A percentile compares a stretch with the other conserved stretches of the same genome.
Evolutionary conservation across 2,113 vertebrate genomes (phyloP).

Genomic region (Elephantulus edwardii): DNA sequence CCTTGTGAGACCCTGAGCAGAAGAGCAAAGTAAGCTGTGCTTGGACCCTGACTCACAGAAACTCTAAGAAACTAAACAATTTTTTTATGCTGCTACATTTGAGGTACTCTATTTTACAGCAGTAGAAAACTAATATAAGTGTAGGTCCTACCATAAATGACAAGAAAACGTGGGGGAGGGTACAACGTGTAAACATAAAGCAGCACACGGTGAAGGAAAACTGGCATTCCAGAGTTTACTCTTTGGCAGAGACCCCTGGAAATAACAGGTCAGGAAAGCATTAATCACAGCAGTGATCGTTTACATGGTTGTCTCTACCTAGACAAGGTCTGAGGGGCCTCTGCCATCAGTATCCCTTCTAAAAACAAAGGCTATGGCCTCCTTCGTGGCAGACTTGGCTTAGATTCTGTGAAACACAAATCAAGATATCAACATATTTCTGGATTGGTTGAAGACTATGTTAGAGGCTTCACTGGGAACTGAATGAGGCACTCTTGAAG

Average conservation of each 20-base stretch:
- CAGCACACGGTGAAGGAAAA: background rate
- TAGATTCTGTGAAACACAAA: background rate
- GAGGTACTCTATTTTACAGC: background rate
- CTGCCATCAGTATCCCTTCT: background rate
- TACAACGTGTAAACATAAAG: background rate
- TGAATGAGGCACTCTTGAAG: background rate
- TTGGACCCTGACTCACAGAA: background rate
- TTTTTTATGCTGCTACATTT: background rate
- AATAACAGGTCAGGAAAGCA: background rate
- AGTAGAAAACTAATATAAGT: background rate
- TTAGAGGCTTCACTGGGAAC: background rate
- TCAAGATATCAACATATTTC: background rate
- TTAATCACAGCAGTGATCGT: background rate
- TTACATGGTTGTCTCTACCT: background rate
- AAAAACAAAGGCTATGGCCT: background rate
- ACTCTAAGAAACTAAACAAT: background rate
- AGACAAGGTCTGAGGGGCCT: background rate
- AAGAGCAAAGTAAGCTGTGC: background rate
- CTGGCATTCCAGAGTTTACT: background rate
- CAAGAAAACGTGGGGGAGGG: background rate
- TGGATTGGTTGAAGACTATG: background rate
- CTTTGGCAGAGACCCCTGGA: constrained; percentile 1
- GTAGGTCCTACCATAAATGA: background rate
- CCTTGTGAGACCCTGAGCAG: background rate
- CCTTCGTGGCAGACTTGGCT: background rate